A percentile compares a stretch with the other conserved stretches of the same genome.
Conservation (phyloP, 2,113 vertebrate genomes). For the Mirounga angustirostris region DNA sequence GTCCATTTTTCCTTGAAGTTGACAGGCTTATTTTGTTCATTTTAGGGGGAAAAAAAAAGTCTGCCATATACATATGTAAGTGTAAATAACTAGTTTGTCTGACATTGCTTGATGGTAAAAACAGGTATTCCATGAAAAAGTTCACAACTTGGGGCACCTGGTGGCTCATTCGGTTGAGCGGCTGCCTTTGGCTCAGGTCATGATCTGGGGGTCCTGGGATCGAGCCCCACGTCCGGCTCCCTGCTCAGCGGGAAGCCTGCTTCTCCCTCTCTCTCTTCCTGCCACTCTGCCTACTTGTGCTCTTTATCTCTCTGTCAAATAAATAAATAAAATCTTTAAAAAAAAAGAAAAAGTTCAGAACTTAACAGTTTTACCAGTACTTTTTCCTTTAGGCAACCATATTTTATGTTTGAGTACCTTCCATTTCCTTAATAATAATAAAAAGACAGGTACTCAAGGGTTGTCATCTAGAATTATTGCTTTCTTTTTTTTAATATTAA, state of each 20-base stretch:
- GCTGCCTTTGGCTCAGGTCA: too few relatives aligned
- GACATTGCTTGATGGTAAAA: background rate
- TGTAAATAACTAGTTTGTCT: background rate
- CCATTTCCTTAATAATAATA: background rate
- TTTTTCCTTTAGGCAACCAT: background rate
- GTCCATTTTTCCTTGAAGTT: background rate
- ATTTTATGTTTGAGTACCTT: background rate
- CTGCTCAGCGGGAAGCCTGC: too few relatives aligned
- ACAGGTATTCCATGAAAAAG: background rate
- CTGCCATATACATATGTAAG: background rate
- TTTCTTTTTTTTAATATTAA: background rate
- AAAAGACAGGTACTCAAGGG: background rate
- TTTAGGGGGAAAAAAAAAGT: background rate
- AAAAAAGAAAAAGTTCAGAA: background rate
- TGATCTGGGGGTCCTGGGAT: too few relatives aligned
- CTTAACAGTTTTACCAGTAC: background rate
- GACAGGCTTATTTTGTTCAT: background rate
- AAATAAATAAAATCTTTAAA: too few relatives aligned
- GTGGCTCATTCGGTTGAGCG: too few relatives aligned
- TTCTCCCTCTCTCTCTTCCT: too few relatives aligned
- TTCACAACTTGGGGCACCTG: background rate
- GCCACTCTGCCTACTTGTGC: too few relatives aligned
- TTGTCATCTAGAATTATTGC: background rate
- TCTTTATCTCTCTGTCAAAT: too few relatives aligned
- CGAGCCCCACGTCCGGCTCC: too few relatives aligned